These are phyloP conservation scores for Zonotrichia leucophrys DNA, from an alignment of 2,113 vertebrate species.

Conservation along the genomic window DNA sequence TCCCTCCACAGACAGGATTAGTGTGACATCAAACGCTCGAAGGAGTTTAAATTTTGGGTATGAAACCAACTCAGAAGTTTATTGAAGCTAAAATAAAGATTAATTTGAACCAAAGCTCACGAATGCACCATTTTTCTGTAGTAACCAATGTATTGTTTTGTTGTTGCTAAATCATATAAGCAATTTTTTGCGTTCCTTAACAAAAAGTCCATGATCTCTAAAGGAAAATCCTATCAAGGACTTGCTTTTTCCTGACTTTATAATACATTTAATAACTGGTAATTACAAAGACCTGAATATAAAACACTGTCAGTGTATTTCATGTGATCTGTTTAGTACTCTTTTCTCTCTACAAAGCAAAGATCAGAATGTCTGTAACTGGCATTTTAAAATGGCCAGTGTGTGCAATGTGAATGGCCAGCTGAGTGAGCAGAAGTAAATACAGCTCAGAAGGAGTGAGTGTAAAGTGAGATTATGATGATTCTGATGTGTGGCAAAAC, in stretches of 20 bases:
- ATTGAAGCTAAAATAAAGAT: background rate
- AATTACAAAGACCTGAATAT: background rate
- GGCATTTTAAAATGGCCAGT: constrained; percentile 70
- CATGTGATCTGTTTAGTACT: constrained; percentile 66
- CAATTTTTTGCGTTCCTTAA: background rate
- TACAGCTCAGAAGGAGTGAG: constrained; percentile 69
- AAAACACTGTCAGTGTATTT: background rate
- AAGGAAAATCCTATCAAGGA: background rate
- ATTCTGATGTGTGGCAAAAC: background rate
- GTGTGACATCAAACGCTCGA: constrained; percentile 84
- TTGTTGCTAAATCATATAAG: background rate
- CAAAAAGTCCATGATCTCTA: background rate
- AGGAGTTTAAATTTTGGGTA: constrained; percentile 93
- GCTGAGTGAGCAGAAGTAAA: constrained; percentile 73
- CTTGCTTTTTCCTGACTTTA: background rate
- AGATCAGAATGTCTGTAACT: constrained; percentile 71
- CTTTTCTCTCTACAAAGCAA: constrained; percentile 49
- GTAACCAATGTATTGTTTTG: background rate
- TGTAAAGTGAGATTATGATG: constrained; percentile 34
- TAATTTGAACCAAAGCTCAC: background rate
- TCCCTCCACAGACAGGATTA: constrained; percentile 90
- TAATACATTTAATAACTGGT: background rate
- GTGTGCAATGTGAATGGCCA: constrained; percentile 64
- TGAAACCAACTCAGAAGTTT: background rate
- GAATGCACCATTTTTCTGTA: background rate